phyloP scores from a whole-genome alignment of 1,140 invertebrate genomes.

The Matsumurasca onukii region DNA sequence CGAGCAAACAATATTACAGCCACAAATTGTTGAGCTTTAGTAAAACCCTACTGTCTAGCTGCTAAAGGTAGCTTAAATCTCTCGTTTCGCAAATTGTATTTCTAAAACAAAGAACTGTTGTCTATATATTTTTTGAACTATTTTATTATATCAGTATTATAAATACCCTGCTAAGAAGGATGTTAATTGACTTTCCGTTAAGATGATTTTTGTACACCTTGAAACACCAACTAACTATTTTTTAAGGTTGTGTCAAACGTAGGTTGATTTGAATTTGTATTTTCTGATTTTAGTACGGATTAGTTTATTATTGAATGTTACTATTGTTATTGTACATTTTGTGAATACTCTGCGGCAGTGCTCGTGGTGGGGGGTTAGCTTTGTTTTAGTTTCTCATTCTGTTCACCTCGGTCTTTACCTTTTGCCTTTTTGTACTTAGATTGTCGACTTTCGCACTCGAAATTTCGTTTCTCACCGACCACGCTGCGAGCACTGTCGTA shows the following conservation, averaged over 20 bases:
- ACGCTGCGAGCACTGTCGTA: neutral
- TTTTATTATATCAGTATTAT: slow-evolving; percentile 32
- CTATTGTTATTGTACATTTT: slow-evolving; percentile 29
- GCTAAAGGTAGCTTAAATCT: neutral
- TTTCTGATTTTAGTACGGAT: slow-evolving; percentile 24
- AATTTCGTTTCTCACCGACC: no score
- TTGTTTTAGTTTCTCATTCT: no score
- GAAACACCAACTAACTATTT: slow-evolving; percentile 28
- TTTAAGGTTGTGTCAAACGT: slow-evolving; percentile 31
- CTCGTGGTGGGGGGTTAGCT: neutral
- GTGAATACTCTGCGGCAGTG: slow-evolving; percentile 22
- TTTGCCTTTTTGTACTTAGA: neutral
- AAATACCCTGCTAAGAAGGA: slow-evolving; percentile 21
- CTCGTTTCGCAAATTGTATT: slow-evolving; percentile 14
- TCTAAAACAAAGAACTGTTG: slow-evolving; percentile 31
- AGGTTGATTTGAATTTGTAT: slow-evolving; percentile 23
- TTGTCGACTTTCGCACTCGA: no score
- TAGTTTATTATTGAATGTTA: slow-evolving; percentile 29
- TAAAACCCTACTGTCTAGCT: slow-evolving; percentile 4
- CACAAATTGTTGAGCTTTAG: slow-evolving; percentile 17
- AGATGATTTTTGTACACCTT: slow-evolving; percentile 22
- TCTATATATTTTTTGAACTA: slow-evolving; percentile 32
- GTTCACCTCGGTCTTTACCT: neutral
- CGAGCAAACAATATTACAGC: neutral
- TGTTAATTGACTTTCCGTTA: slow-evolving; percentile 27